Percentiles rank a stretch among this genome's conserved stretches.
Evolutionary conservation across 2,888 invertebrate genomes (phyloP).

Genomic region (Vesta saturnalis): DNA sequence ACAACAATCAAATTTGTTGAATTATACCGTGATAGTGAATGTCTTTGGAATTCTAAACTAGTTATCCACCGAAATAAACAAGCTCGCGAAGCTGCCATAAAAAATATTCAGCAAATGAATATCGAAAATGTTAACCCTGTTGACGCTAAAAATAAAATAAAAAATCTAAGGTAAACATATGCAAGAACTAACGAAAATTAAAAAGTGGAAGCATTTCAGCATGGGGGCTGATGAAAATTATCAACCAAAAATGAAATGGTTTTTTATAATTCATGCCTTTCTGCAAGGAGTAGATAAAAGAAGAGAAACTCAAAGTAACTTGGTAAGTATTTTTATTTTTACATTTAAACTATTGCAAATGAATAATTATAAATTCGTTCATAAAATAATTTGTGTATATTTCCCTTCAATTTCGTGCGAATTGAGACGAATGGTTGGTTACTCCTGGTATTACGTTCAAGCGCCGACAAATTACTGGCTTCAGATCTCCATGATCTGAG

Average conservation of each 20-base stretch:
- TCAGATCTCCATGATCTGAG: no score
- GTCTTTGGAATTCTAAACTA: not conserved
- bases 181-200: no score
- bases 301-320: no score
- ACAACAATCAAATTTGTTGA: no score
- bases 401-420: slow-evolving; percentile 38
- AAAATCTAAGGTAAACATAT: not conserved
- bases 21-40: no score
- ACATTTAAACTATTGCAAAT: no score
- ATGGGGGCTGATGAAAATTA: no score
- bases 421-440: slow-evolving; percentile 32
- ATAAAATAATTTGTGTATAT: slow-evolving; percentile 39
- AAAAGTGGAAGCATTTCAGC: no score
- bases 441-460: not conserved
- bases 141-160: no score
- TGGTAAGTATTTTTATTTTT: no score
- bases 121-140: not conserved
- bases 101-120: not conserved
- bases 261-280: not conserved
- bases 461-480: slow-evolving; percentile 1
- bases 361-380: slow-evolving; percentile 22
- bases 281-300: not conserved
- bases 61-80: not conserved
- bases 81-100: not conserved
- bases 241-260: no score